These are phyloP conservation scores for Tetropium fuscum DNA, from an alignment of 2,888 invertebrate species.

Conservation along the genomic window DNA sequence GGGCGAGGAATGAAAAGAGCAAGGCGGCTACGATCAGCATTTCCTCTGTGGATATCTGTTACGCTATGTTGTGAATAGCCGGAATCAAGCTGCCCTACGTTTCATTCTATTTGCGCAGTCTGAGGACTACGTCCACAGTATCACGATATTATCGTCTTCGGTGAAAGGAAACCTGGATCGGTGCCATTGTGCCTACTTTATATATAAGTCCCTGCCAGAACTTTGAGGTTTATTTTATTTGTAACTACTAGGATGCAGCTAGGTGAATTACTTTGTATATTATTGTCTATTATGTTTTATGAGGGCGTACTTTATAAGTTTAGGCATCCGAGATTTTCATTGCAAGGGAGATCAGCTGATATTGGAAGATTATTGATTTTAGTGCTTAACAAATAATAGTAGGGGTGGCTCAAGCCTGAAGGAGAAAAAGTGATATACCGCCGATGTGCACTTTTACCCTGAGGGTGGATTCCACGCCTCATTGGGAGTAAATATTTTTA, in stretches of 20 bases:
- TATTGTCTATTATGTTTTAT: too few relatives aligned
- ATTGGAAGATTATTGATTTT: too few relatives aligned
- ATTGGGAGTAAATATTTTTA: too few relatives aligned
- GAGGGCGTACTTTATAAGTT: too few relatives aligned
- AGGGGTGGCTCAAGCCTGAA: too few relatives aligned
- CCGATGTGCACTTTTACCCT: too few relatives aligned
- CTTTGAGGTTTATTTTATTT: slow-evolving; percentile 44
- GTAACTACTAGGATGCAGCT: slow-evolving; percentile 39
- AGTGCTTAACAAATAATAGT: too few relatives aligned
- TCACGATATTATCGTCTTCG: slow-evolving; percentile 53
- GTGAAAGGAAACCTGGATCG: slow-evolving; percentile 38
- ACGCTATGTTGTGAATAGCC: slow-evolving; percentile 50
- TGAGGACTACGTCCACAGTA: slow-evolving; percentile 53
- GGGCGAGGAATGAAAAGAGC: slow-evolving; percentile 55
- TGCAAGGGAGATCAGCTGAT: too few relatives aligned
- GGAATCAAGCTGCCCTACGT: slow-evolving; percentile 50
- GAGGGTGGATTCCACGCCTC: too few relatives aligned
- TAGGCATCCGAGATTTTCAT: too few relatives aligned
- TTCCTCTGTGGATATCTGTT: slow-evolving; percentile 51
- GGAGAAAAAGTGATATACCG: too few relatives aligned
- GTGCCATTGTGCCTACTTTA: slow-evolving; percentile 30
- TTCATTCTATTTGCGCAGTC: slow-evolving; percentile 54
- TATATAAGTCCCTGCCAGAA: slow-evolving; percentile 28
- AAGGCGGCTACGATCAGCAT: slow-evolving; percentile 47
- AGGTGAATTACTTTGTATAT: slow-evolving; percentile 48